Evolutionary conservation across 2,888 invertebrate genomes (phyloP), one percentile per base, ranked within the genome.

Genomic region (Meteorus colon): DNA sequence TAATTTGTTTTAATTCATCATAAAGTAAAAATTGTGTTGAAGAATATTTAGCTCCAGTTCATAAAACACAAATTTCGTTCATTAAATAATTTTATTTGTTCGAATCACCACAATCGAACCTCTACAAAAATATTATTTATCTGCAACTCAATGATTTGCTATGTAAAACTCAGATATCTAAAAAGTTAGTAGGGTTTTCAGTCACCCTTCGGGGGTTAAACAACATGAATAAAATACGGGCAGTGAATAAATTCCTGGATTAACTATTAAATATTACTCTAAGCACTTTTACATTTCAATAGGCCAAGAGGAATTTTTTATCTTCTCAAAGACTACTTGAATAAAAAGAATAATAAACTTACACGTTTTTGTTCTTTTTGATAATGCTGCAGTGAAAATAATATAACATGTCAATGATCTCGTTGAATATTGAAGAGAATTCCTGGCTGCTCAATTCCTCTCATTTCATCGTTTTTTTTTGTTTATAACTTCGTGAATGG

Each of bases 331-430:
- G 16, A 16, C 16, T 4, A n/a, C 1, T 4, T n/a, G 4, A 59
- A 66, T 37, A 24, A 66, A 66, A 65, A 66, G 45, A 48, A 24
- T 67, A 51, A 62, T 31, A 8, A 62, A 66, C 59, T 73, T 45
- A 62, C 51, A 63, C 16, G 62, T 51, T 31, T 48, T 31, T 41
- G 62, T 51, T 31, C 51, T 31, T 41, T 16, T 29, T 2, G 45
- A 69, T 63, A 69, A 70, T 37, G 5, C 27, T 62, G 62, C 19
- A 55, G 19, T 62, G 16, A 1, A 27, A 62, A 29, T n/a, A 29
- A 62, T 62, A 16, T 31, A 62, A 62, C 19, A 62, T 70, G 63
- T 51, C 51, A 62, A 75, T 74, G 51, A 63, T 62, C 16, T 74
- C 71, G 48, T 51, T 48, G 34, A 59, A 63, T 55, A 69, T 66